Evolutionary conservation across 1,140 invertebrate species (phyloP), one percentile per base, ranked within the genome.

Genomic region (Papilio polyxenes): DNA sequence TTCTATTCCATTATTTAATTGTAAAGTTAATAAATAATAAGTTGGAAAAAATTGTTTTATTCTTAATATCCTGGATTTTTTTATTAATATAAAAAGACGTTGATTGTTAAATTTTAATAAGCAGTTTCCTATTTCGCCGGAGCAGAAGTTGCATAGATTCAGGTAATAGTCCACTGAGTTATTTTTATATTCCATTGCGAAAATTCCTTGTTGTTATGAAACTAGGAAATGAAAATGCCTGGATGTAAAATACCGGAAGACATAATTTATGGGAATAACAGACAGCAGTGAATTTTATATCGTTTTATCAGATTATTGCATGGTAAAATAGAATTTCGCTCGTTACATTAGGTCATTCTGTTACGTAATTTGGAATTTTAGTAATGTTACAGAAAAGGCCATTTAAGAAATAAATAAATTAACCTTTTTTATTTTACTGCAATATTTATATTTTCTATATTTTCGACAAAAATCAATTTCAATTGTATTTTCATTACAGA

Each of bases 221-320:
- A 69, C 62, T 69, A 69, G 62, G 62, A 69, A 69, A 69, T 69
- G 62, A 69, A 69, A 69, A 69, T 69, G 11, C 62, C 62, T 69
- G 10, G 23, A 31, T 37, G 9, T 10, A 31, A 69, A 69, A 31
- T 59, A 59, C 17, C 56, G 56, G 56, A 59, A 59, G 56, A 59
- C 56, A 59, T 59, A 59, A 59, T 11, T 59, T 59, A n/a, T 17
- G 7, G 0, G 23, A 31, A 31, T 59, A 17, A 20, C 3, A n/a
- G 4, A n/a, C 56, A 59, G 56, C 2, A 6, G 7, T 59, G 4
- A 15, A 59, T 20, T 59, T 59, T 4, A 56, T 59, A 59, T 59
- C 17, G 4, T 15, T 5, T 11, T 4, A 56, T 49, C 11, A 59
- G 56, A n/a, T 59, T 6, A 59, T 6, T n/a, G 56, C 56, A 59